Evolutionary conservation across 2,888 invertebrate genomes (phyloP).

Genomic region (Bombylius major): DNA sequence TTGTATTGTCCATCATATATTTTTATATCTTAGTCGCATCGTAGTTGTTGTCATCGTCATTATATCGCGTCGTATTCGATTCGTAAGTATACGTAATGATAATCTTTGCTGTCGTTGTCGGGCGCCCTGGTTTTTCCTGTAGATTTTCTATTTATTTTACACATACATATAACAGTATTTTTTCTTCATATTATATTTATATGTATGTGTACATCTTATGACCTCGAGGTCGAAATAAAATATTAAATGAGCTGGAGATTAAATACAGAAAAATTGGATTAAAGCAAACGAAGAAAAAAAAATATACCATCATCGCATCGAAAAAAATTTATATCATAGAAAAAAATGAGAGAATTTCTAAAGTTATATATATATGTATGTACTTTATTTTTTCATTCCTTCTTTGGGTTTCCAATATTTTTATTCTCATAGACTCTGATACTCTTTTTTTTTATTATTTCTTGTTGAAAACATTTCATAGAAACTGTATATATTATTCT

Average conservation of each 20-base stretch:
- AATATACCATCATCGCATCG: conserved; percentile 3
- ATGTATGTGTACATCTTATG: neutral
- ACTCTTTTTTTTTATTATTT: too few relatives aligned
- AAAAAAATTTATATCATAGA: conserved; percentile 1
- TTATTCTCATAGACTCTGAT: too few relatives aligned
- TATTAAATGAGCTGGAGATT: conserved; percentile 14
- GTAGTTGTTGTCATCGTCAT: neutral
- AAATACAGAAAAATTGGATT: conserved; percentile 15
- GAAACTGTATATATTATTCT: too few relatives aligned
- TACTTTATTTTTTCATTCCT: too few relatives aligned
- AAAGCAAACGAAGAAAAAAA: conserved; percentile 5
- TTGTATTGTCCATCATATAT: neutral
- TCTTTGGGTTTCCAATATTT: too few relatives aligned
- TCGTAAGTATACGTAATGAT: neutral
- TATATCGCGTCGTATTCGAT: too few relatives aligned
- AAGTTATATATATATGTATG: too few relatives aligned
- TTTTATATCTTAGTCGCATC: neutral
- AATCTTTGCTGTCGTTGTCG: neutral
- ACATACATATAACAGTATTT: neutral
- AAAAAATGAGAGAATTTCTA: too few relatives aligned
- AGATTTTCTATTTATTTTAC: neutral
- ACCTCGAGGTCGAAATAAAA: conserved; percentile 10
- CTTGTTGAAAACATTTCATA: too few relatives aligned
- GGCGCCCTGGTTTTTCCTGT: neutral
- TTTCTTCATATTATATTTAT: too few relatives aligned